phyloP scores from a whole-genome alignment of 2,888 invertebrate genomes.

The Nemotelus pantherinus region DNA sequence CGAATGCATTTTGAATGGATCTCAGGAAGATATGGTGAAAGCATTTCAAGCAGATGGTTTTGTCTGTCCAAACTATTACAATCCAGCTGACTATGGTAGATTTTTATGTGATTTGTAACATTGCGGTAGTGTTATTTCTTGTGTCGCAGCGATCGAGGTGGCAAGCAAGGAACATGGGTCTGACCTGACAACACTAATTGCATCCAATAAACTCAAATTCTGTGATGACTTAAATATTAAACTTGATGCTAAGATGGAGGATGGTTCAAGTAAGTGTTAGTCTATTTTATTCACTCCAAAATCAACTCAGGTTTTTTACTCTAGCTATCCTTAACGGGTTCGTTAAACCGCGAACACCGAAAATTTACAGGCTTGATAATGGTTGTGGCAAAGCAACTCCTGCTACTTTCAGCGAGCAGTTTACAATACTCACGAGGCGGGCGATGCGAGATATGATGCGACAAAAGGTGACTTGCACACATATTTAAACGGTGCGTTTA shows the following conservation, averaged over 20 bases:
- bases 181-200: slow-evolving; percentile 59
- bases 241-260: not conserved
- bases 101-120: not conserved
- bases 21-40: slow-evolving; percentile 75
- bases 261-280: slow-evolving; percentile 25
- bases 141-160: slow-evolving; percentile 67
- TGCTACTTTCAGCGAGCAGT: slow-evolving; percentile 26
- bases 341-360: not conserved
- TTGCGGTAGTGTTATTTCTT: not conserved
- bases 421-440: slow-evolving; percentile 15
- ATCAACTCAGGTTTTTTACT: not conserved
- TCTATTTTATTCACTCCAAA: not conserved
- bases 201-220: slow-evolving; percentile 30
- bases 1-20: slow-evolving; percentile 80
- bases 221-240: not conserved
- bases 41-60: slow-evolving; percentile 75
- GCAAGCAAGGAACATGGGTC: slow-evolving; percentile 69
- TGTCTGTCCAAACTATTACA: slow-evolving; percentile 86
- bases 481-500: not conserved
- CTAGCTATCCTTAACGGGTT: slow-evolving; percentile 31
- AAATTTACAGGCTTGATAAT: not conserved
- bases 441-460: slow-evolving; percentile 24
- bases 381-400: slow-evolving; percentile 11
- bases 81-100: slow-evolving; percentile 88
- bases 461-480: slow-evolving; percentile 16